These are phyloP conservation scores for Cordilura impudica DNA, from an alignment of 2,888 invertebrate species.

Conservation along the genomic window DNA sequence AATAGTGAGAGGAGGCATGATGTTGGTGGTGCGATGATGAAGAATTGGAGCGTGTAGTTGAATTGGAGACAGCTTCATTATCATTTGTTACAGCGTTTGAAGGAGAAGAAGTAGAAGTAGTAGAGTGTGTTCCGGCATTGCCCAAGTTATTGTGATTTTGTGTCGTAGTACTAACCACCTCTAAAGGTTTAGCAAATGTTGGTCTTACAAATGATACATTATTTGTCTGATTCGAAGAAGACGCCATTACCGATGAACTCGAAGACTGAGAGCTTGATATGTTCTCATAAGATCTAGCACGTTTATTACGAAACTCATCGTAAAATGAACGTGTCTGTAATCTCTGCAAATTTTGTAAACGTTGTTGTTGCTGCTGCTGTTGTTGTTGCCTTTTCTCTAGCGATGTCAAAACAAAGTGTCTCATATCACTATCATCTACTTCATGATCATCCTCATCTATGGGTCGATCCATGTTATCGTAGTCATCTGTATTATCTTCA, in stretches of 20 bases:
- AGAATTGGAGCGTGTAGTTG: slow-evolving; percentile 44
- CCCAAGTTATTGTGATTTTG: slow-evolving; percentile 54
- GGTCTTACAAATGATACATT: slow-evolving; percentile 74
- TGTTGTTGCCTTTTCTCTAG: slow-evolving; percentile 57
- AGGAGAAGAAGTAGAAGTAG: slow-evolving; percentile 26
- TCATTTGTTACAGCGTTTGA: slow-evolving; percentile 11
- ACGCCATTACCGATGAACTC: slow-evolving; percentile 32
- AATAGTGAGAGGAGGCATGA: slow-evolving; percentile 41
- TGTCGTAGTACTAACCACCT: slow-evolving; percentile 73
- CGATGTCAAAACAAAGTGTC: slow-evolving; percentile 66
- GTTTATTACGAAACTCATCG: slow-evolving; percentile 67
- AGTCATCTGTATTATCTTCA: slow-evolving; percentile 71
- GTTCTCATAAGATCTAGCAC: slow-evolving; percentile 69
- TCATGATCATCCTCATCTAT: slow-evolving; percentile 68
- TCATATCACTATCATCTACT: slow-evolving; percentile 65
- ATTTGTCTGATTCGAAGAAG: slow-evolving; percentile 65
- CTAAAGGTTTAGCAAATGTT: slow-evolving; percentile 70
- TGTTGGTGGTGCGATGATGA: slow-evolving; percentile 49
- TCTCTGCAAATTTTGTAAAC: slow-evolving; percentile 68
- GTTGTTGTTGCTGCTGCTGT: slow-evolving; percentile 62
- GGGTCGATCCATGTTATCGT: slow-evolving; percentile 63
- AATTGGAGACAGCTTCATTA: slow-evolving; percentile 40
- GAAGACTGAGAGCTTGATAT: slow-evolving; percentile 63
- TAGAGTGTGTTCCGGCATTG: slow-evolving; percentile 38
- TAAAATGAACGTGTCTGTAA: slow-evolving; percentile 69